Conservation (phyloP, 2,113 vertebrate genomes). For the Cyprinodon brontotheroides region DNA sequence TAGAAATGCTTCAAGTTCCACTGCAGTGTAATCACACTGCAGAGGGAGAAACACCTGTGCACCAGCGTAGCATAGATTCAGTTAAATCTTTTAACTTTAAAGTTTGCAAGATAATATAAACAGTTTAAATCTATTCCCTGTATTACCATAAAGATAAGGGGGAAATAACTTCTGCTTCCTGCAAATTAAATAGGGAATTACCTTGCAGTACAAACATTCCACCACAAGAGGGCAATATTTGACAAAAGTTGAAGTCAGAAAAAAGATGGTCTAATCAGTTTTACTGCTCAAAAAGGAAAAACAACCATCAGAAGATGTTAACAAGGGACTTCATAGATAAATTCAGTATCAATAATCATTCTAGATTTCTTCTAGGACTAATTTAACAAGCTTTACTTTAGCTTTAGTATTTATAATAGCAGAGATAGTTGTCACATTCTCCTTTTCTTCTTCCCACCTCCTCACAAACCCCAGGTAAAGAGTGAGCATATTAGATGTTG, state of each 20-base stretch:
- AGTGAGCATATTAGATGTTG: slow-evolving; percentile 12
- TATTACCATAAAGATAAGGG: no score
- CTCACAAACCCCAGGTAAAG: slow-evolving; percentile 15
- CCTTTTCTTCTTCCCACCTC: slow-evolving; percentile 31
- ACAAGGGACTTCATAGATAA: background rate
- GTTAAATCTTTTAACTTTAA: no score
- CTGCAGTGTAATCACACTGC: background rate
- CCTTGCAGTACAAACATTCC: background rate
- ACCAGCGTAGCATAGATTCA: background rate
- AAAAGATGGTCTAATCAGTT: background rate
- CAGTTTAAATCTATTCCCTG: no score
- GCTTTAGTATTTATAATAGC: no score
- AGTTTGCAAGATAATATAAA: no score
- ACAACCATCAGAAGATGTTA: background rate
- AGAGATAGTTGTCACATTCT: background rate
- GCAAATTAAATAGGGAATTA: background rate
- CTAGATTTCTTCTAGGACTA: background rate
- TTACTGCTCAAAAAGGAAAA: background rate
- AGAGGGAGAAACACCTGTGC: background rate
- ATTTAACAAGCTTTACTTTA: background rate
- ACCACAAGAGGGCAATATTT: slow-evolving; percentile 61
- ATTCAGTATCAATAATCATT: background rate
- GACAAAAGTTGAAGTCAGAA: slow-evolving; percentile 3
- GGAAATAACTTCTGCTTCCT: no score
- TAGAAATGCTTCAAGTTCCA: background rate